These are phyloP conservation scores for Thalpophila matura DNA, from an alignment of 2,888 invertebrate species.

Conservation along the genomic window DNA sequence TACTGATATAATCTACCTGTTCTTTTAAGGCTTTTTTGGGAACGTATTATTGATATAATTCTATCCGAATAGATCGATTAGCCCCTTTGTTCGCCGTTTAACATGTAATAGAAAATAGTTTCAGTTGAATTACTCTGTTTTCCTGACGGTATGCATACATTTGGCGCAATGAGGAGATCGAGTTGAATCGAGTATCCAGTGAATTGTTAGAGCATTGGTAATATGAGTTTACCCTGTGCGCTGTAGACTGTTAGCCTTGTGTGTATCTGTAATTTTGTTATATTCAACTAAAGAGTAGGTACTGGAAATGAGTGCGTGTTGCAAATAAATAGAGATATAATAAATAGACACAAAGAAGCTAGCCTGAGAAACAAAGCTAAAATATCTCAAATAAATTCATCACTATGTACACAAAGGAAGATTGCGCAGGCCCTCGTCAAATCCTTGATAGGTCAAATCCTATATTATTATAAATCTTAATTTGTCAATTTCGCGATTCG, in stretches of 20 bases:
- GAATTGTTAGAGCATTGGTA: constrained; percentile 13
- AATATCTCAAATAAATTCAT: too few relatives aligned
- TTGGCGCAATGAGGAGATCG: constrained; percentile 8
- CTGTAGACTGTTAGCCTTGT: neutral
- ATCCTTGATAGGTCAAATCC: too few relatives aligned
- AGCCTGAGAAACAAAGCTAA: too few relatives aligned
- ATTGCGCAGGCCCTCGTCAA: too few relatives aligned
- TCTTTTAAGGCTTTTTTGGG: neutral
- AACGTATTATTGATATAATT: neutral
- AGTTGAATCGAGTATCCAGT: constrained; percentile 8
- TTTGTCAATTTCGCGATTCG: too few relatives aligned
- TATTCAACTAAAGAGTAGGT: too few relatives aligned
- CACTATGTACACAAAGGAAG: too few relatives aligned
- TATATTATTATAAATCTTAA: too few relatives aligned
- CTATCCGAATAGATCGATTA: neutral
- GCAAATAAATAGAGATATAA: too few relatives aligned
- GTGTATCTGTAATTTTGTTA: neutral
- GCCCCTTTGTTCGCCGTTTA: neutral
- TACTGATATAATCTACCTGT: neutral
- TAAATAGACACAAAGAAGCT: too few relatives aligned
- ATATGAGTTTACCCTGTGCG: constrained; percentile 1
- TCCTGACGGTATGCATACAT: neutral
- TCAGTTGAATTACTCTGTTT: neutral
- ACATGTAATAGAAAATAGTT: neutral
- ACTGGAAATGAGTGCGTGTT: too few relatives aligned